These are phyloP conservation scores for Oncorhynchus nerka DNA, from an alignment of 2,113 vertebrate genomes.

Conservation along the genomic window DNA sequence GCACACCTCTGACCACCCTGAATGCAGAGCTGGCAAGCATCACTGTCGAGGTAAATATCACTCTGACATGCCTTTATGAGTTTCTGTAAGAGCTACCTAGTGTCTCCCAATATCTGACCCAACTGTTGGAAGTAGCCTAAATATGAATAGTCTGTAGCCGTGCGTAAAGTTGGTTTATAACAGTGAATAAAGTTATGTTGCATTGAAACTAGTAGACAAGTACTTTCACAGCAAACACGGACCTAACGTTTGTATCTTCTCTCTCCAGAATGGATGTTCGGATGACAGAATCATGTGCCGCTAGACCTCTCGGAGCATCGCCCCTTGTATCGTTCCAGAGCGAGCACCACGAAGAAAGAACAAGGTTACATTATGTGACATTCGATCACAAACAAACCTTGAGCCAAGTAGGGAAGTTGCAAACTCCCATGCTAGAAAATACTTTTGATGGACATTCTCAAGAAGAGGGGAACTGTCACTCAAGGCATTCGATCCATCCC, in stretches of 20 bases:
- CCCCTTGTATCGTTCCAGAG: conserved; percentile 26
- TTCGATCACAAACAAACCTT: conserved; percentile 54
- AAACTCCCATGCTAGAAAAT: conserved; percentile 56
- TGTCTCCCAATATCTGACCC: neutral
- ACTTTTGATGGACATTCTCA: conserved; percentile 46
- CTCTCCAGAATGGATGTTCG: conserved; percentile 73
- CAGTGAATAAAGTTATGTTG: neutral
- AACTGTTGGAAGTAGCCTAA: neutral
- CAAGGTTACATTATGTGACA: conserved; percentile 59
- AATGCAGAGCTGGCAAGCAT: conserved; percentile 82
- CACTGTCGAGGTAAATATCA: conserved; percentile 82
- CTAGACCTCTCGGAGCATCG: conserved; percentile 62
- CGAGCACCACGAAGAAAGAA: conserved; percentile 5
- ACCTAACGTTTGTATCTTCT: conserved; percentile 26
- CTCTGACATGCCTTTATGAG: conserved; percentile 1
- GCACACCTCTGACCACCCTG: conserved; percentile 80
- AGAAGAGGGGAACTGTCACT: conserved; percentile 35
- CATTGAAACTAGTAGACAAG: too few relatives aligned
- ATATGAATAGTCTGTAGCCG: neutral
- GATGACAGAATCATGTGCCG: conserved; percentile 91
- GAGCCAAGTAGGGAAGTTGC: conserved; percentile 64
- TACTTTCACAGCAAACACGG: neutral
- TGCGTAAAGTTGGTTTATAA: conserved; percentile 31
- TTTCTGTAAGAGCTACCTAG: neutral
- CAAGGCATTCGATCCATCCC: conserved; percentile 56